Percentiles rank a stretch among this genome's conserved stretches.
These are phyloP conservation scores for Rhamnusium bicolor DNA, from an alignment of 2,888 invertebrate genomes.

Conservation along the genomic window DNA sequence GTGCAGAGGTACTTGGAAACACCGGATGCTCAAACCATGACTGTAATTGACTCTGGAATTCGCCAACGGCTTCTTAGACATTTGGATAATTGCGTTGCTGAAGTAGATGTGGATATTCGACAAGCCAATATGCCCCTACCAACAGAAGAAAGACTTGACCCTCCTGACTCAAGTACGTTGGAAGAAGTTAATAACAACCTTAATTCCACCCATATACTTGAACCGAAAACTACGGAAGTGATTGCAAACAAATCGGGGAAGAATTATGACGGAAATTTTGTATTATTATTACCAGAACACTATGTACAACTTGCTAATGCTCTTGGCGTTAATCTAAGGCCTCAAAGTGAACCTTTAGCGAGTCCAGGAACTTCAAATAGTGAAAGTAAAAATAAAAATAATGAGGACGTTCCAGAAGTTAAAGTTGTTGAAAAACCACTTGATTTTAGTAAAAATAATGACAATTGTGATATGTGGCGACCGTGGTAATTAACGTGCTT, in stretches of 20 bases:
- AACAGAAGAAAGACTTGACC: conserved; percentile 56
- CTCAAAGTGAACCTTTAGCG: conserved; percentile 56
- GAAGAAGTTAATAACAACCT: conserved; percentile 66
- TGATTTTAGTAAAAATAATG: conserved; percentile 72
- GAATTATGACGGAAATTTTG: conserved; percentile 76
- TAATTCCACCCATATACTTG: conserved; percentile 31
- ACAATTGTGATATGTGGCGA: conserved; percentile 71
- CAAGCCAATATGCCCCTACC: conserved; percentile 51
- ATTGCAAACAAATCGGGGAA: conserved; percentile 68
- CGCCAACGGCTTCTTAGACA: conserved; percentile 76
- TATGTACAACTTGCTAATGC: conserved; percentile 76
- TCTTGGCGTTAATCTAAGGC: conserved; percentile 68
- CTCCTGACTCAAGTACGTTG: conserved; percentile 69
- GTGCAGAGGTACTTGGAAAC: conserved; percentile 76
- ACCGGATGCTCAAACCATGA: conserved; percentile 76
- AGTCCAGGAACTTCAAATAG: conserved; percentile 54
- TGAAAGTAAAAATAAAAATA: conserved; percentile 46
- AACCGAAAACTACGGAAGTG: conserved; percentile 30
- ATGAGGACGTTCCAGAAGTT: conserved; percentile 48
- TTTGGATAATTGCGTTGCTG: conserved; percentile 76
- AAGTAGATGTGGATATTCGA: conserved; percentile 74
- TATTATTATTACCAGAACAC: conserved; percentile 76
- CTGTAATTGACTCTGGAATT: conserved; percentile 74
- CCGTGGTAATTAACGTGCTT: conserved; percentile 69
- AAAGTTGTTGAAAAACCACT: conserved; percentile 70